Evolutionary conservation across 2,113 vertebrate genomes (phyloP).

Genomic region (Sisor rabdophorus): DNA sequence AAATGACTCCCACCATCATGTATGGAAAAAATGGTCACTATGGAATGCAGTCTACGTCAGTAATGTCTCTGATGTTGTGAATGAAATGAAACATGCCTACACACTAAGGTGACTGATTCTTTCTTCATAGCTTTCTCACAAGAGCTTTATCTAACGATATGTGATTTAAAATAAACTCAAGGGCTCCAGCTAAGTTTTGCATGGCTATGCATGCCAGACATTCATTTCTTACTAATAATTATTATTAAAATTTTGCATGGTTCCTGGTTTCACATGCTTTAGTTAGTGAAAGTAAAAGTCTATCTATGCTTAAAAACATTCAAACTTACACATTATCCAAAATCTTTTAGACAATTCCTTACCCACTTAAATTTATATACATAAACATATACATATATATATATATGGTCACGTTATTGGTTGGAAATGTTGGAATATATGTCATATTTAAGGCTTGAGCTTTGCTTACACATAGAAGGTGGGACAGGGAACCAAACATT

Average conservation of each 20-base stretch:
- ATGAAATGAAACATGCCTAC: slow-evolving; percentile 25
- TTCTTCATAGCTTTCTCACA: neutral
- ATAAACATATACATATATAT: no score
- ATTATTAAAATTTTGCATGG: neutral
- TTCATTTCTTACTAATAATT: neutral
- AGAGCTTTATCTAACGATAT: neutral
- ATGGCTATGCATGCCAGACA: neutral
- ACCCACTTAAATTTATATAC: no score
- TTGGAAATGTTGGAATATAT: no score
- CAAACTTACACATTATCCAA: neutral
- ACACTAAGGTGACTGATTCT: slow-evolving; percentile 1
- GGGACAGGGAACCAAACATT: no score
- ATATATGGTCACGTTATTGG: no score
- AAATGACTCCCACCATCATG: neutral
- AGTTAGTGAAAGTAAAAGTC: neutral
- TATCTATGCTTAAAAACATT: neutral
- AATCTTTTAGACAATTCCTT: neutral
- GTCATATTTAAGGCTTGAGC: no score
- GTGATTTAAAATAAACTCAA: slow-evolving; percentile 9
- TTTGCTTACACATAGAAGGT: no score
- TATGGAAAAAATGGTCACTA: neutral
- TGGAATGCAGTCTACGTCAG: slow-evolving; percentile 11
- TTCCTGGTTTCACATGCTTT: neutral
- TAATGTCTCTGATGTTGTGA: neutral
- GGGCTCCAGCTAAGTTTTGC: neutral